Evolutionary conservation across 2,113 vertebrate genomes (phyloP), one percentile per base, ranked within the genome.

Genomic region (Pyrgilauda ruficollis): DNA sequence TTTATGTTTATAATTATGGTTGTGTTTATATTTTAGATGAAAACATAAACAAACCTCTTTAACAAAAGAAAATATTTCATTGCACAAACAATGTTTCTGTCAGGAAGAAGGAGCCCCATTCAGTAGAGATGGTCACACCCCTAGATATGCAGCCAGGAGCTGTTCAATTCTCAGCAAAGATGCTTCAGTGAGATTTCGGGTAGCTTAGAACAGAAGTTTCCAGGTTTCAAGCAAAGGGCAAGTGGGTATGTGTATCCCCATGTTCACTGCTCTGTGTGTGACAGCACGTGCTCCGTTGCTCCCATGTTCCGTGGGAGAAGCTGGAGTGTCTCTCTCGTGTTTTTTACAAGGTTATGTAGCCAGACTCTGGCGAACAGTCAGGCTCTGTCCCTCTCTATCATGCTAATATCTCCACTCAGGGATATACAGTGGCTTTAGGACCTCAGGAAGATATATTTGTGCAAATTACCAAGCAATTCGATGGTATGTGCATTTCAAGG

Each of bases 401-500:
- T 6, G 15, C 24, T 83, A 43, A 21, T 72, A 79, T 73, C 90
- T 78, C 46, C 30, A 46, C 23, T 73, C 53, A 30, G 47, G 30
- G 19, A 72, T 74, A 69, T 41, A 52, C 37, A 66, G 69, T 56
- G 79, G 24, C 83, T 86, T 92, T 88, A 92, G 56, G 61, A 92
- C 63, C 82, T 90, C 68, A 86, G 79, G 61, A 89, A 78, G 61
- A 95, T n/a, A 73, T 81, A 27, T 89, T 64, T 77, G 80, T 92
- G 79, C 61, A 81, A 92, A 91, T 82, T 79, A 76, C 59, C 87
- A 64, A 79, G 62, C 13, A 75, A 63, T 90, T 68, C 82, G 52
- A 68, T 86, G 88, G 47, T 68, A 93, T 86, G 83, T 81, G 41
- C 90, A 92, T 96, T 96, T 96, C 93, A 92, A 81, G 31, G 76